Evolutionary conservation across 2,113 vertebrate genomes (phyloP), one percentile per base, ranked within the genome.

Genomic region (Xiphorhynchus elegans): DNA sequence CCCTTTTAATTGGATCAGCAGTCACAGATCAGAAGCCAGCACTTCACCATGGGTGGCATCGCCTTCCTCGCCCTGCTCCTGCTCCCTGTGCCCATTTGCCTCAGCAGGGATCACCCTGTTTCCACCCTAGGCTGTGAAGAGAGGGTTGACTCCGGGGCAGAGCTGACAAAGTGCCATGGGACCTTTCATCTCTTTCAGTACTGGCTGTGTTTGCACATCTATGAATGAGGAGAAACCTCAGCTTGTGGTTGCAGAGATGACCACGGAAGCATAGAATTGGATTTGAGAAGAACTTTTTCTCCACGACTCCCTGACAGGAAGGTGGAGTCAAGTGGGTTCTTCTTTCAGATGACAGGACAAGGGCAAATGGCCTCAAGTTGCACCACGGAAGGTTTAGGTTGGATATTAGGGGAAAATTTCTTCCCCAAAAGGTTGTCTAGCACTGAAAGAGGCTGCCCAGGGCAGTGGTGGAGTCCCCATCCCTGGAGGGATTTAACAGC

Each of bases 1-100:
- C 86, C 59, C 73, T 35, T 42, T 17, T 93, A 93, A 97, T 96
- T 11, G 94, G 94, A 87, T 95, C 86, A 37, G 83, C 83, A 67
- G 75, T 50, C 64, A 4, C 13, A 1, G 79, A n/a, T 33, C 94
- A 86, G 69, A 5, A 95, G 90, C 52, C 83, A 28, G 3, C 55
- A 1, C 9, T 7, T 44, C 49, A 1, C 76, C 0, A 42, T 53
- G 1, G 50, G 76, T 6, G 89, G 90, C 56, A 28, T 87, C 23
- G 7, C 89, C 81, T 59, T 21, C 39, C 47, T 29, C 13, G 37
- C 72, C 77, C 64, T 0, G 25, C 89, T 92, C 83, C 83, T 58
- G 17, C 85, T 90, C 56, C 63, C 16, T 26, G 40, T 17, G 37
- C 44, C 69, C 58, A 0, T 52, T 13, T 7, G 18, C 69, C 77